phyloP scores from a whole-genome alignment of 1,140 invertebrate genomes.

The Dolichoris vasculosae region DNA sequence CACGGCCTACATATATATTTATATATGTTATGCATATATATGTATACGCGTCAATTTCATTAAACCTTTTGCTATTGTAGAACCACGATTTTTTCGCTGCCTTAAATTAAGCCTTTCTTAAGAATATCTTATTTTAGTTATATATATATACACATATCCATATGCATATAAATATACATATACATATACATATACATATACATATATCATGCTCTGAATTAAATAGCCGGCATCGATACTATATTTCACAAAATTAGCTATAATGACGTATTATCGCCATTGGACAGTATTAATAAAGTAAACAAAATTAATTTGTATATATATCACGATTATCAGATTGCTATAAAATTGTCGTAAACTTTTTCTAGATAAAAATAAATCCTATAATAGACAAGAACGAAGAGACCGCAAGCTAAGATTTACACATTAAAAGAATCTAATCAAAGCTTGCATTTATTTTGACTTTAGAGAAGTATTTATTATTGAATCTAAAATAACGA shows the following conservation, averaged over 20 bases:
- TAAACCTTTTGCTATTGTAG: conserved; percentile 51
- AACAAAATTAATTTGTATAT: conserved; percentile 34
- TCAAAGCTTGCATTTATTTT: conserved; percentile 38
- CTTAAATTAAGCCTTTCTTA: conserved; percentile 29
- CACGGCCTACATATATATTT: background rate
- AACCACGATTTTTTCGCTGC: conserved; percentile 55
- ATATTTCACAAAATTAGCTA: conserved; percentile 38
- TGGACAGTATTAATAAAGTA: conserved; percentile 27
- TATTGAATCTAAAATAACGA: conserved; percentile 39
- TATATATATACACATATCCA: no score
- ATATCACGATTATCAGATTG: conserved; percentile 40
- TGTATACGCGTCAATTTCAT: conserved; percentile 29
- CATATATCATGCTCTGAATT: conserved; percentile 32
- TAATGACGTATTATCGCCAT: conserved; percentile 36
- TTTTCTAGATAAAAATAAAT: conserved; percentile 24
- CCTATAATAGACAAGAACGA: conserved; percentile 23
- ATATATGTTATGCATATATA: background rate
- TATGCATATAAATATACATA: no score
- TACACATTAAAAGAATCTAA: conserved; percentile 31
- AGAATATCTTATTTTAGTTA: conserved; percentile 25
- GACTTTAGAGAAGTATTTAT: conserved; percentile 18
- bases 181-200: no score
- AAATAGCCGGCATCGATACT: conserved; percentile 15
- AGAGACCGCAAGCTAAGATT: conserved; percentile 44
- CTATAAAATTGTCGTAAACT: conserved; percentile 16